Percentiles rank a stretch among this genome's conserved stretches.
Conservation (phyloP, 2,797 vertebrate genomes). For the Knipowitschia caucasica region DNA sequence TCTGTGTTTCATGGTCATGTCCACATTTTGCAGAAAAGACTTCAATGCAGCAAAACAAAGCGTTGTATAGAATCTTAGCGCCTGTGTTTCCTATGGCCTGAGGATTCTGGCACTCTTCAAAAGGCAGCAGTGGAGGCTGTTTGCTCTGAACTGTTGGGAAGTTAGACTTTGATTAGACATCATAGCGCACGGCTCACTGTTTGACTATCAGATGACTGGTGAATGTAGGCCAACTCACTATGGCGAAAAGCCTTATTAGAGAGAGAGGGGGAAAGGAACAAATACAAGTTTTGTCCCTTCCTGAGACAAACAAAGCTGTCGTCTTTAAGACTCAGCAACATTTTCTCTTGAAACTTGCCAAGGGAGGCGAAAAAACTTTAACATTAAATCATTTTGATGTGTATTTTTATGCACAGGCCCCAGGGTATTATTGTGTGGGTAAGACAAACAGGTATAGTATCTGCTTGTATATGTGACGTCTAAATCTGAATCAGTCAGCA, state of each 20-base stretch:
- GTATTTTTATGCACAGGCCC: conserved; percentile 36
- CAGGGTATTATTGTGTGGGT: conserved; percentile 18
- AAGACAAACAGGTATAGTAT: conserved; percentile 22
- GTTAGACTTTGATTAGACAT: conserved; percentile 12
- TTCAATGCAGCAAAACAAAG: background rate
- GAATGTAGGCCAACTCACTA: background rate
- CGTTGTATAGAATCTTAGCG: background rate
- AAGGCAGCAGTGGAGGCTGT: conserved; percentile 7
- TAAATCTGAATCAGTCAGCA: conserved; percentile 64
- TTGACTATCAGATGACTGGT: conserved; percentile 13
- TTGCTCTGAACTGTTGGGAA: conserved; percentile 15
- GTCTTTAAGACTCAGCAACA: conserved; percentile 40
- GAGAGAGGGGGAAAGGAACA: background rate
- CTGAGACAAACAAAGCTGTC: conserved; percentile 26
- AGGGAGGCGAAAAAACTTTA: conserved; percentile 27
- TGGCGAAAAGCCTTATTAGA: conserved; percentile 1
- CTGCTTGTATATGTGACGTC: conserved; percentile 31
- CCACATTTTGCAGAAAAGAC: background rate
- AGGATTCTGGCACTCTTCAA: conserved; percentile 4
- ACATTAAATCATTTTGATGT: conserved; percentile 51
- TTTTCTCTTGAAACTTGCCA: conserved; percentile 39
- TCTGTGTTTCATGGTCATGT: background rate
- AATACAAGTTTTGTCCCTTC: conserved; percentile 13
- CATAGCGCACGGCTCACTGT: background rate
- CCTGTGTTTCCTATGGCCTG: conserved; percentile 5